Conservation (phyloP, 1,140 invertebrate species). For the Papilio glaucus region DNA sequence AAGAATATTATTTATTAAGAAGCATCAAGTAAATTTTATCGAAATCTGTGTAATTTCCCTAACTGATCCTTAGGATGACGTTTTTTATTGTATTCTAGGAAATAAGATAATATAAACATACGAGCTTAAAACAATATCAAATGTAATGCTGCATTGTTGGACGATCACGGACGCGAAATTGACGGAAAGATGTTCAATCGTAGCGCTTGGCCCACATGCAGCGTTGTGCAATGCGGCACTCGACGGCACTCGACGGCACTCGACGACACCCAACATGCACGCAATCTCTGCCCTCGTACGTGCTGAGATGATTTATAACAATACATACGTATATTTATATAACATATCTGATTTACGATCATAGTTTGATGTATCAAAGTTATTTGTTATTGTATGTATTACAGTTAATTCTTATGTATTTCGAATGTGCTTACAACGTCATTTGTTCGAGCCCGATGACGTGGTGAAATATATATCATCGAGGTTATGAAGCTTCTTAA, state of each 20-base stretch:
- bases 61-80: too few relatives aligned
- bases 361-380: background rate
- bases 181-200: conserved; percentile 44
- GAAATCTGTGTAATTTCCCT: too few relatives aligned
- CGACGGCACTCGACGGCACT: conserved; percentile 36
- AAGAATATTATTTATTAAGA: too few relatives aligned
- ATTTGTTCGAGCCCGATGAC: too few relatives aligned
- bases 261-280: conserved; percentile 26
- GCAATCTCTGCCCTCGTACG: conserved; percentile 22
- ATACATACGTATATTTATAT: background rate
- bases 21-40: too few relatives aligned
- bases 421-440: too few relatives aligned
- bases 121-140: too few relatives aligned
- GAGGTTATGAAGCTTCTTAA: too few relatives aligned
- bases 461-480: too few relatives aligned
- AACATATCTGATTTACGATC: background rate
- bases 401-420: too few relatives aligned
- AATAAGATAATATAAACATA: too few relatives aligned
- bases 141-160: background rate
- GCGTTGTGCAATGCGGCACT: conserved; percentile 53
- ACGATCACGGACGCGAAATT: conserved; percentile 25
- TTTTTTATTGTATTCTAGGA: too few relatives aligned
- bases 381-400: background rate
- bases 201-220: conserved; percentile 52
- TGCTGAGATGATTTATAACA: conserved; percentile 1